Conservation (phyloP, 2,888 invertebrate genomes). For the Athrips mouffetella region DNA sequence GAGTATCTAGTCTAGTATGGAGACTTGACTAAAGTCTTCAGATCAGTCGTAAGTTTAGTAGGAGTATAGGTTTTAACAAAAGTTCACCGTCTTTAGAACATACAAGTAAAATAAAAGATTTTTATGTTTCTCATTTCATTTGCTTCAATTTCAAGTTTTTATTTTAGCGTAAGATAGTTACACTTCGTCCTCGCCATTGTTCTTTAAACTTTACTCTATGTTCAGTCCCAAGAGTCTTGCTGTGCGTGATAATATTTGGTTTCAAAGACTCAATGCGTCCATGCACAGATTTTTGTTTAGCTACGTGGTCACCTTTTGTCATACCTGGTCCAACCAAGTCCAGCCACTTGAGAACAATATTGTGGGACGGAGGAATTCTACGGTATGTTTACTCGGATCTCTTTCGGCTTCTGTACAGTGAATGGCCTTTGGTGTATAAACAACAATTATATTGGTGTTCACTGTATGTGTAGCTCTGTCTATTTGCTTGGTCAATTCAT, state of each 20-base stretch:
- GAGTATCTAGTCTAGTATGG: too few relatives aligned
- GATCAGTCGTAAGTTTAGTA: too few relatives aligned
- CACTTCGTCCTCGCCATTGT: background rate
- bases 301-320: constrained; percentile 42
- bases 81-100: too few relatives aligned
- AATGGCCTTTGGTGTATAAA: constrained; percentile 69
- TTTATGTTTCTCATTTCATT: too few relatives aligned
- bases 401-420: constrained; percentile 70
- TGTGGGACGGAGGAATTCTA: constrained; percentile 61
- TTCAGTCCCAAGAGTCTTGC: constrained; percentile 36
- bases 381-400: constrained; percentile 67
- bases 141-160: too few relatives aligned
- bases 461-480: constrained; percentile 10
- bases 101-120: too few relatives aligned
- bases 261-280: constrained; percentile 39
- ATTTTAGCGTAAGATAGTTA: background rate
- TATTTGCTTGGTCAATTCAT: constrained; percentile 8
- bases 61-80: too few relatives aligned
- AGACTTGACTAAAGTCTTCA: too few relatives aligned
- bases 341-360: constrained; percentile 57
- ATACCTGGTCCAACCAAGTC: constrained; percentile 52
- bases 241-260: constrained; percentile 75
- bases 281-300: constrained; percentile 4
- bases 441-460: constrained; percentile 52
- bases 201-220: background rate